Evolutionary conservation across 1,140 invertebrate genomes (phyloP).

Genomic region (Dendrolimus punctatus): DNA sequence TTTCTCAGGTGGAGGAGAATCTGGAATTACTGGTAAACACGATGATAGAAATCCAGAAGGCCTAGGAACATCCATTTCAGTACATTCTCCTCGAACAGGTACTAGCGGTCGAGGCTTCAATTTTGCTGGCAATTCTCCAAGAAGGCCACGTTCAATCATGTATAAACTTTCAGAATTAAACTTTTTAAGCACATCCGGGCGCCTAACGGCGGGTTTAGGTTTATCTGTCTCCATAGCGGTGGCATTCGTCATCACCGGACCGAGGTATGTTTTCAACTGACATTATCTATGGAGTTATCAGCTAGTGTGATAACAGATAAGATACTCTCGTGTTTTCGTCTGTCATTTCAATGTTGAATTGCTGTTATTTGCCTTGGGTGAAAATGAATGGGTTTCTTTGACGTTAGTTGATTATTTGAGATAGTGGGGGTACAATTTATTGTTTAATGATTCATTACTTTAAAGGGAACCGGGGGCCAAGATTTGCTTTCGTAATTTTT

Average conservation of each 20-base stretch:
- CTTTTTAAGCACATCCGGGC: constrained; percentile 47
- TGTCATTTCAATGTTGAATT: constrained; percentile 5
- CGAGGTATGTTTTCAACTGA: constrained; percentile 44
- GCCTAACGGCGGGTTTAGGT: constrained; percentile 28
- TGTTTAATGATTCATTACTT: too few species aligned
- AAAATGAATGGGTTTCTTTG: too few species aligned
- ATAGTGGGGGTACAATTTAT: too few species aligned
- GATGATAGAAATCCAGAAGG: constrained; percentile 39
- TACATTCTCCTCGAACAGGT: constrained; percentile 30
- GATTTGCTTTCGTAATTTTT: too few species aligned
- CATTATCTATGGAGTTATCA: constrained; percentile 43
- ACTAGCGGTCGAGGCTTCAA: constrained; percentile 32
- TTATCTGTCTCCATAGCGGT: constrained; percentile 45
- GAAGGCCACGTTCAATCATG: constrained; percentile 51
- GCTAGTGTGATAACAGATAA: constrained; percentile 27
- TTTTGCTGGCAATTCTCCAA: constrained; percentile 49
- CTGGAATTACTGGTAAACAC: constrained; percentile 39
- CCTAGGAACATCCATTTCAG: constrained; percentile 34
- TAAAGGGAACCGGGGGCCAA: too few species aligned
- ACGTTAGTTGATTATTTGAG: too few species aligned
- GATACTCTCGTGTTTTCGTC: constrained; percentile 12
- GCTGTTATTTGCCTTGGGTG: too few species aligned
- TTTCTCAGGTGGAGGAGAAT: constrained; percentile 30
- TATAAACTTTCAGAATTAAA: constrained; percentile 48
- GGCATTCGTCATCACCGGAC: constrained; percentile 39